These are phyloP conservation scores for Danio tinwini DNA, from an alignment of 2,797 vertebrate genomes.

Conservation along the genomic window DNA sequence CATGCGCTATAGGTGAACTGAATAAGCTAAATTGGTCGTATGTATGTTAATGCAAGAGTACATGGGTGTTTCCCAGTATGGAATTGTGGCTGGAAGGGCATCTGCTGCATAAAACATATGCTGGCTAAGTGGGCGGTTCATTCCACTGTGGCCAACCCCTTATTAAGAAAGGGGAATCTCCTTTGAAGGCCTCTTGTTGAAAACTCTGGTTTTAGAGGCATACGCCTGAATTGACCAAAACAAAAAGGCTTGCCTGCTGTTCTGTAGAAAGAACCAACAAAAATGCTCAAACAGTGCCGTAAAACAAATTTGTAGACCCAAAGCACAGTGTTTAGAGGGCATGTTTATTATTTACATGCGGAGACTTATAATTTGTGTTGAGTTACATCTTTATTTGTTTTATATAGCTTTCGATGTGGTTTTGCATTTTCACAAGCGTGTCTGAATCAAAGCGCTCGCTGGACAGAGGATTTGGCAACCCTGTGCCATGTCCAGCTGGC, in stretches of 20 bases:
- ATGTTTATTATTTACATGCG: not conserved
- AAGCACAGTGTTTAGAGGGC: conserved; percentile 1
- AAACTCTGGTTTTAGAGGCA: not conserved
- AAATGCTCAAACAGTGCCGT: not conserved
- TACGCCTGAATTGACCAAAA: not conserved
- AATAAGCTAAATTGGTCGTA: too few relatives aligned
- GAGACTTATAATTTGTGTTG: conserved; percentile 21
- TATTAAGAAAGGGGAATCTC: too few relatives aligned
- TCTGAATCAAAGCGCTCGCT: conserved; percentile 27
- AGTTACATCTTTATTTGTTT: conserved; percentile 39
- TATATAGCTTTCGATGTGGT: conserved; percentile 22
- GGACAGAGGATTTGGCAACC: conserved; percentile 57
- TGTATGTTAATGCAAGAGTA: too few relatives aligned
- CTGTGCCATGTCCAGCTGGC: conserved; percentile 65
- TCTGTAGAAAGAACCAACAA: not conserved
- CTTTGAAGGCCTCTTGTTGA: not conserved
- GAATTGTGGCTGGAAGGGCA: too few relatives aligned
- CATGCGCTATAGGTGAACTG: too few relatives aligned
- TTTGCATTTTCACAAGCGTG: conserved; percentile 36
- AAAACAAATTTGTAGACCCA: conserved; percentile 6
- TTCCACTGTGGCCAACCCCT: too few relatives aligned
- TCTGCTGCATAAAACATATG: too few relatives aligned
- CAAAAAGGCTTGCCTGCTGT: not conserved
- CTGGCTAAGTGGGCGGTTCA: too few relatives aligned
- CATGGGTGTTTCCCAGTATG: too few relatives aligned